Conservation (phyloP, 1,140 invertebrate genomes). For the Magallana gigas region DNA sequence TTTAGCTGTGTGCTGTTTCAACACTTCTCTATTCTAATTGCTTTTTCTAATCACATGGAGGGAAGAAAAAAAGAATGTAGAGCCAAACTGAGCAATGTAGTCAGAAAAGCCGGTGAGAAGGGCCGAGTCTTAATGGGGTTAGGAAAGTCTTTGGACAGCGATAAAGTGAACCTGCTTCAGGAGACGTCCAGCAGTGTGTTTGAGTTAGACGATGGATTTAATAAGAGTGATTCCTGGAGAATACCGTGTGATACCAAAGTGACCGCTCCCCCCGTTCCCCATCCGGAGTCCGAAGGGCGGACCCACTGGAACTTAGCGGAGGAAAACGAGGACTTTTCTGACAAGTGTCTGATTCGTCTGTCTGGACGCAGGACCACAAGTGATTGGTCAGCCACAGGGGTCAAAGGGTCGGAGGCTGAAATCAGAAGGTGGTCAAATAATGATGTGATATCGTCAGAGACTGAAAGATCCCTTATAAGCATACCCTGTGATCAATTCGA, state of each 20-base stretch:
- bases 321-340: constrained; percentile 15
- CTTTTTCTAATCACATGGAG: constrained; percentile 27
- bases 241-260: not conserved
- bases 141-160: constrained; percentile 5
- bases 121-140: constrained; percentile 15
- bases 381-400: constrained; percentile 17
- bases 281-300: not conserved
- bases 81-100: constrained; percentile 28
- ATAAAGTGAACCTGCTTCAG: constrained; percentile 24
- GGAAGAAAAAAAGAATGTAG: constrained; percentile 20
- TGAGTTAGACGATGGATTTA: not conserved
- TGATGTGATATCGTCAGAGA: constrained; percentile 33
- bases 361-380: not conserved
- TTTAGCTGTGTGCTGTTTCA: constrained; percentile 15
- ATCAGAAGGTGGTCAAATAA: constrained; percentile 36
- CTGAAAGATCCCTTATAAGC: not conserved
- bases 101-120: constrained; percentile 18
- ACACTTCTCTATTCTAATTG: constrained; percentile 16
- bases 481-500: constrained; percentile 8
- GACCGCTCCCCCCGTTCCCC: not conserved
- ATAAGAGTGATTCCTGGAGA: not conserved
- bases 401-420: not conserved
- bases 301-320: not conserved
- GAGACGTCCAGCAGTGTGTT: not conserved
- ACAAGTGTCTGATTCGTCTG: constrained; percentile 19